A percentile compares a stretch with the other conserved stretches of the same genome.
These are phyloP conservation scores for Seriola aureovittata DNA, from an alignment of 2,113 vertebrate genomes.

Conservation along the genomic window DNA sequence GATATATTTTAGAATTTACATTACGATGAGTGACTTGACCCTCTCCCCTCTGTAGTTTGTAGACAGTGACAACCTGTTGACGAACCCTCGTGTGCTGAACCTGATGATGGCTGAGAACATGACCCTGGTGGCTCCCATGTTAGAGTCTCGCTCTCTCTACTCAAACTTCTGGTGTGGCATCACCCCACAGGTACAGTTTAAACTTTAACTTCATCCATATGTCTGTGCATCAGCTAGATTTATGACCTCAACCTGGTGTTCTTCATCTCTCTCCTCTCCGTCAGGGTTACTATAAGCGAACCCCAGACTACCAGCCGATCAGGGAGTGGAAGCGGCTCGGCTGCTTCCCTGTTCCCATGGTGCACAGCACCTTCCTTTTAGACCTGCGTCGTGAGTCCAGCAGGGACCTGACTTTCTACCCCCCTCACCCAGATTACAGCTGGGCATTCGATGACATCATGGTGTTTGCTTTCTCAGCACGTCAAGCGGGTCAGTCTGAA, in stretches of 20 bases:
- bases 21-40: neutral
- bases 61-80: conserved; percentile 96
- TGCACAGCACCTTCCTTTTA: conserved; percentile 95
- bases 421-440: conserved; percentile 94
- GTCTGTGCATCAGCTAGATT: neutral
- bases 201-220: neutral
- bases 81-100: conserved; percentile 90
- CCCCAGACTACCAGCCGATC: conserved; percentile 93
- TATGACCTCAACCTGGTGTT: neutral
- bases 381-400: conserved; percentile 93
- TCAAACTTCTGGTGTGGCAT: conserved; percentile 99
- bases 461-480: conserved; percentile 95
- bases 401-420: conserved; percentile 88
- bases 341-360: conserved; percentile 95
- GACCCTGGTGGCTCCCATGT: conserved; percentile 94
- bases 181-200: conserved; percentile 90
- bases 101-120: conserved; percentile 95
- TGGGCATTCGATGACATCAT: conserved; percentile 99
- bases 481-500: conserved; percentile 88
- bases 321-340: conserved; percentile 94
- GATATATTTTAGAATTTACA: neutral
- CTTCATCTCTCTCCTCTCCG: neutral
- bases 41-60: conserved; percentile 84
- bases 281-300: conserved; percentile 96
- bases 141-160: conserved; percentile 95